A percentile compares a stretch with the other conserved stretches of the same genome.
Evolutionary conservation across 2,113 vertebrate genomes (phyloP).

Genomic region (Spilogale gracilis): DNA sequence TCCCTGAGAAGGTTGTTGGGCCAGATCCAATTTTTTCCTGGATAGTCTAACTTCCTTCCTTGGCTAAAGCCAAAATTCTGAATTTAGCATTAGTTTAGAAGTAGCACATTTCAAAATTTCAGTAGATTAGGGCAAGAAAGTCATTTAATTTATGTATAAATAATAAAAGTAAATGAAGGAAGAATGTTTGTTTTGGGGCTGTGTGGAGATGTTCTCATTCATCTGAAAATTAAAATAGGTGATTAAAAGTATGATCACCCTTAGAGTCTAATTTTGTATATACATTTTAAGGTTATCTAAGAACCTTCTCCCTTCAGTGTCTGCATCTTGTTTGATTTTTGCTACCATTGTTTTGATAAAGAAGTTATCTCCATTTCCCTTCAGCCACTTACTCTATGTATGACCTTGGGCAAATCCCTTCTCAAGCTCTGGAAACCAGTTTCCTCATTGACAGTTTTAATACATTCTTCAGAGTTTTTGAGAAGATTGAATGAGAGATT

Average conservation of each 20-base stretch:
- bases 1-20: conserved; percentile 19
- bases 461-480: neutral
- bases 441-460: neutral
- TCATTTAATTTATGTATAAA: conserved; percentile 32
- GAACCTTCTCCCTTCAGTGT: neutral
- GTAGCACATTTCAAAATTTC: conserved; percentile 44
- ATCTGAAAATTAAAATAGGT: conserved; percentile 20
- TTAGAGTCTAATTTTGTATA: neutral
- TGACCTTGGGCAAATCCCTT: neutral
- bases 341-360: neutral
- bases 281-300: neutral
- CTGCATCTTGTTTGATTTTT: conserved; percentile 4
- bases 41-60: neutral
- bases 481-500: neutral
- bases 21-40: neutral
- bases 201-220: neutral
- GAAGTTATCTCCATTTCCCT: neutral
- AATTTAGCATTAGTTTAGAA: conserved; percentile 50
- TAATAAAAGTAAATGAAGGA: neutral
- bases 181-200: conserved; percentile 27
- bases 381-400: neutral
- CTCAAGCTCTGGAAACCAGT: neutral
- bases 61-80: neutral
- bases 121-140: neutral
- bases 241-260: neutral